Evolutionary conservation across 1,140 invertebrate species (phyloP), one percentile per base, ranked within the genome.

Genomic region (Scaptomyza graminum): DNA sequence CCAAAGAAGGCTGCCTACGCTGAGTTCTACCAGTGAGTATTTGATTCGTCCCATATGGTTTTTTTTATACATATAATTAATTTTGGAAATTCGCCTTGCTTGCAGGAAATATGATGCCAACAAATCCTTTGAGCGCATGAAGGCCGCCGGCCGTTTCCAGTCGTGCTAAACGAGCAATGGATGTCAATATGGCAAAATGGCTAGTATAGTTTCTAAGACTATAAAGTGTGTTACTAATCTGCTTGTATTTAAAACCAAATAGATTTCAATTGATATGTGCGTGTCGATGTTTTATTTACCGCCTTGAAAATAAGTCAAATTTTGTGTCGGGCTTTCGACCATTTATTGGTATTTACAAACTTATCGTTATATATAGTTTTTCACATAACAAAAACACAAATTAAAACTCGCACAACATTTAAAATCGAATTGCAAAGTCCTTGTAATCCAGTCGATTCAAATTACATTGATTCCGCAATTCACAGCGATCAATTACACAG

Each of bases 351-450:
- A 63, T 82, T 71, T 84, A 89, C 73, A 87, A 87, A 74, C 84
- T 89, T 88, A 88, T 83, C 15, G 12, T 76, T 83, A 79, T 83
- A 51, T 79, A 88, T 54, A 71, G 76, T 41, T 41, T 41, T 41
- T 41, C 69, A 88, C 84, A 89, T 44, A 83, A 88, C 83, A 88
- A 77, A 88, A 68, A 79, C 13, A 77, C 63, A 75, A 55, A 74
- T 41, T 54, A 28, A 44, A 47, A 55, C 46, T 46, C 22, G 41
- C 28, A 28, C 59, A 54, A 75, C 46, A 76, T 50, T 94, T 93
- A 97, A 93, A 97, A 97, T 79, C 97, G 93, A 92, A 97, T 96
- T 51, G 94, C 95, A 90, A 97, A 98, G 69, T 95, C 95, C 84
- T 94, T 94, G 91, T 96, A 97, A 61, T 96, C 96, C 67, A 94